These are phyloP conservation scores for Drosophila lacertosa DNA, from an alignment of 1,140 invertebrate genomes.

Conservation along the genomic window DNA sequence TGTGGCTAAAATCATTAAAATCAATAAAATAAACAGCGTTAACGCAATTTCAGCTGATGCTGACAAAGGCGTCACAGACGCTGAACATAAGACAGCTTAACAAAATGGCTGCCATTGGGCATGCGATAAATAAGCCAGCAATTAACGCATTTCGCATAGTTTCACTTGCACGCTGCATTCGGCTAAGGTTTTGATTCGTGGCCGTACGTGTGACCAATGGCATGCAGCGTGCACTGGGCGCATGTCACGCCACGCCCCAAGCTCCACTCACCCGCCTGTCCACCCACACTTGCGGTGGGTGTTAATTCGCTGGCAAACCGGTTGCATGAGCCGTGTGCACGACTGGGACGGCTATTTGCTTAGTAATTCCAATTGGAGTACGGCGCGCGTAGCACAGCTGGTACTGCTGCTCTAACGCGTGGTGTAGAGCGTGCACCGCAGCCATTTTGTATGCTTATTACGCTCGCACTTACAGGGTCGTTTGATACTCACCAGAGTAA, in stretches of 20 bases:
- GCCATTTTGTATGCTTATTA: constrained; percentile 67
- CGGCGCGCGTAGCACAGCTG: background rate
- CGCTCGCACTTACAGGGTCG: constrained; percentile 34
- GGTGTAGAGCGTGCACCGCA: constrained; percentile 2
- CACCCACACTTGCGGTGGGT: constrained; percentile 52
- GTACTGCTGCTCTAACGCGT: constrained; percentile 34
- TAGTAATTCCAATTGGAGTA: constrained; percentile 66
- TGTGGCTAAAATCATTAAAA: constrained; percentile 79
- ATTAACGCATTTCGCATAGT: constrained; percentile 31
- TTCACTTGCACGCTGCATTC: constrained; percentile 31
- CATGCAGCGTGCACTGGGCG: constrained; percentile 11
- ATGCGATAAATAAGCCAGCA: constrained; percentile 38
- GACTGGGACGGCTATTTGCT: constrained; percentile 35
- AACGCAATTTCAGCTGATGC: constrained; percentile 40
- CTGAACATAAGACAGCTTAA: constrained; percentile 30
- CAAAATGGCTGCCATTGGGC: constrained; percentile 26
- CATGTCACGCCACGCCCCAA: constrained; percentile 42
- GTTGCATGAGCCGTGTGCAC: constrained; percentile 21
- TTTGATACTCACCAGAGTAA: constrained; percentile 29
- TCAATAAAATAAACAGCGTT: constrained; percentile 77
- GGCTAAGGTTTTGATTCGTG: constrained; percentile 15
- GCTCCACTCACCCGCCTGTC: constrained; percentile 52
- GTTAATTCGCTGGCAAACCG: constrained; percentile 55
- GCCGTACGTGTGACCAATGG: constrained; percentile 16
- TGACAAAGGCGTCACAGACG: constrained; percentile 57